These are phyloP conservation scores for Ypsolopha sequella DNA, from an alignment of 2,888 invertebrate species.

Conservation along the genomic window DNA sequence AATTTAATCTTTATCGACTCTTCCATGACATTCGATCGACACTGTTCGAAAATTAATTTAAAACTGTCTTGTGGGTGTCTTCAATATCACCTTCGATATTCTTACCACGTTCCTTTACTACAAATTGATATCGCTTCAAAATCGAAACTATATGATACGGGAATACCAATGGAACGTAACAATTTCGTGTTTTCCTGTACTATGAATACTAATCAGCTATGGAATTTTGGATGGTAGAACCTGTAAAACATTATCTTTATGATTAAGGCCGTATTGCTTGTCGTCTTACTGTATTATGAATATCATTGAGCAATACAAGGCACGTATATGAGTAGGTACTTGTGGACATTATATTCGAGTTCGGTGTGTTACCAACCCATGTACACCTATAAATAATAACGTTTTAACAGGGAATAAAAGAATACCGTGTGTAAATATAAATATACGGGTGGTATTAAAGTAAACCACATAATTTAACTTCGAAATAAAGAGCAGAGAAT, in stretches of 20 bases:
- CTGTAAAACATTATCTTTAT: conserved; percentile 14
- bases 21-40: neutral
- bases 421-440: no score
- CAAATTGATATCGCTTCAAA: conserved; percentile 64
- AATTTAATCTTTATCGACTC: neutral
- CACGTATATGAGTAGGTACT: neutral
- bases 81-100: conserved; percentile 27
- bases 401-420: no score
- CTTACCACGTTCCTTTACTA: conserved; percentile 33
- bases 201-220: conserved; percentile 36
- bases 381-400: no score
- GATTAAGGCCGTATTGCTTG: conserved; percentile 16
- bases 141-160: conserved; percentile 37
- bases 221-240: conserved; percentile 24
- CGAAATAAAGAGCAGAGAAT: no score
- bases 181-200: conserved; percentile 18
- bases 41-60: neutral
- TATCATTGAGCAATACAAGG: conserved; percentile 3
- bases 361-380: no score
- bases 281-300: neutral
- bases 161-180: conserved; percentile 48
- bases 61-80: conserved; percentile 11
- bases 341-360: neutral
- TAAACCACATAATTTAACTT: no score
- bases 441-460: no score